These are phyloP conservation scores for Poicephalus gulielmi DNA, from an alignment of 2,113 vertebrate species.

Conservation along the genomic window DNA sequence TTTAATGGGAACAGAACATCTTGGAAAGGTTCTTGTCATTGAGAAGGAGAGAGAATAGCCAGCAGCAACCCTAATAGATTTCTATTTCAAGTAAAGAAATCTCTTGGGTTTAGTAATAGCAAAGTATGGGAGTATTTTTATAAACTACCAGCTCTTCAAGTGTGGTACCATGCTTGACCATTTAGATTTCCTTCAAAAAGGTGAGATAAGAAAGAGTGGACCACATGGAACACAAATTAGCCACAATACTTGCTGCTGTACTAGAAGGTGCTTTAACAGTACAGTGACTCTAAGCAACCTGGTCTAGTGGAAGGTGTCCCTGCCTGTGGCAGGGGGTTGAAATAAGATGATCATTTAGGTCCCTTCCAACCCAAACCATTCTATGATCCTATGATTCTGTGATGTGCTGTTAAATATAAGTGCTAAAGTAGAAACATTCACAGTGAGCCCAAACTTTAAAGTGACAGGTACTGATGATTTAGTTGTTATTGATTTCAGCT, in stretches of 20 bases:
- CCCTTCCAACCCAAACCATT: neutral
- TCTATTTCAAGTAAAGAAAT: neutral
- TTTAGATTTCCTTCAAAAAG: neutral
- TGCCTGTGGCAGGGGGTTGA: neutral
- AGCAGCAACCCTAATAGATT: neutral
- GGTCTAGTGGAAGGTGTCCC: neutral
- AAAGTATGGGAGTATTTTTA: neutral
- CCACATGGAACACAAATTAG: neutral
- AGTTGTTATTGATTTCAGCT: neutral
- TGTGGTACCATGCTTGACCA: too few species aligned
- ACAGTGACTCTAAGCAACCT: neutral
- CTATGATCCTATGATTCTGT: neutral
- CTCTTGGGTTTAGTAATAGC: neutral
- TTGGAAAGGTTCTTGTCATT: neutral
- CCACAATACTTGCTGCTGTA: neutral
- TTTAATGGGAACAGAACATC: neutral
- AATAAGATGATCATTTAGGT: neutral
- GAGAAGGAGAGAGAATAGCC: neutral
- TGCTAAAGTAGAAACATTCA: neutral
- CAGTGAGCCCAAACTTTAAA: neutral
- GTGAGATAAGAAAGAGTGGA: neutral
- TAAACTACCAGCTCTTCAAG: neutral
- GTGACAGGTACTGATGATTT: neutral
- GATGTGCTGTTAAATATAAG: neutral
- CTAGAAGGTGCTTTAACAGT: neutral